A percentile compares a stretch with the other conserved stretches of the same genome.
phyloP scores from a whole-genome alignment of 1,140 invertebrate species.

The Subanguina moxae region DNA sequence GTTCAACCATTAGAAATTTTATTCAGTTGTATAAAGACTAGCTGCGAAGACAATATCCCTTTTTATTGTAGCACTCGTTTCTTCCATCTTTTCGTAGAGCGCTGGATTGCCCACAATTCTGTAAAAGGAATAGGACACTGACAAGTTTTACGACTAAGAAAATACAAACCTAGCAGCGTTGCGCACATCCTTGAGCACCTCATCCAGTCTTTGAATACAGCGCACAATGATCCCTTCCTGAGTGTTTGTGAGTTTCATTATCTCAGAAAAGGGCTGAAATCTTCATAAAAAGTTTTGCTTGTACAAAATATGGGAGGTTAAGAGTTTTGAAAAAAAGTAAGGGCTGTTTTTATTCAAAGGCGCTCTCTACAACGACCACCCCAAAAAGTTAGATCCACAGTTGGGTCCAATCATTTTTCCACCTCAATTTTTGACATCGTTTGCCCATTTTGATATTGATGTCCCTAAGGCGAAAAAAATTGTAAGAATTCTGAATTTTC shows the following conservation, averaged over 20 bases:
- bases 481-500: no score
- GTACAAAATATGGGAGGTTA: slow-evolving; percentile 17
- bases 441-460: neutral
- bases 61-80: slow-evolving; percentile 84
- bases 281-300: neutral
- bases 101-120: slow-evolving; percentile 83
- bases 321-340: slow-evolving; percentile 16
- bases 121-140: no score
- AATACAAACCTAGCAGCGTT: slow-evolving; percentile 70
- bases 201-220: slow-evolving; percentile 91
- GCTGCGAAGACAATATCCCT: slow-evolving; percentile 96
- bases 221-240: slow-evolving; percentile 97
- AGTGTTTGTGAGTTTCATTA: slow-evolving; percentile 84
- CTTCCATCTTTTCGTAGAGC: slow-evolving; percentile 87
- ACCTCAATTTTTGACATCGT: no score
- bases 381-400: no score
- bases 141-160: no score
- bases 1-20: no score
- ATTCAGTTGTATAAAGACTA: slow-evolving; percentile 76
- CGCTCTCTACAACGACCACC: no score
- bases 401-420: neutral
- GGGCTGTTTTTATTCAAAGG: no score
- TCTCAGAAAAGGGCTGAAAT: slow-evolving; percentile 78
- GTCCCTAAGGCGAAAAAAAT: neutral
- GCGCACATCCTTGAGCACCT: slow-evolving; percentile 80